Evolutionary conservation across 2,113 vertebrate species (phyloP), one percentile per base, ranked within the genome.

Genomic region (Romanogobio albipinnatus): DNA sequence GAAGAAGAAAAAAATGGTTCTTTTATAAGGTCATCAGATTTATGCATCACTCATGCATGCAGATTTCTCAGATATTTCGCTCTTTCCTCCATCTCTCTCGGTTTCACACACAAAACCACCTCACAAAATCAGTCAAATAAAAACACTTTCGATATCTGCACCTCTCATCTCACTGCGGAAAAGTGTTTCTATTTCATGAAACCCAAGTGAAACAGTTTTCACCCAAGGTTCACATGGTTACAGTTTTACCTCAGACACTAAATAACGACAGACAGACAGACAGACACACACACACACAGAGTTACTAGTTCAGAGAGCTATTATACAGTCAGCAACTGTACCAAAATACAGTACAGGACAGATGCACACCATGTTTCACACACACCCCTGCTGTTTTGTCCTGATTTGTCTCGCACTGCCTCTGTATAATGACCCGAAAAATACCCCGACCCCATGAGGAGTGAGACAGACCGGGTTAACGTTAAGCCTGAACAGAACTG

Each of bases 321-420:
- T 39, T n/a, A 43, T 75, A 73, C 59, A 73, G 78, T 33, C 83
- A 73, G 39, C 45, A 53, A 24, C 75, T 84, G 51, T 36, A 39
- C 53, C 70, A 47, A 73, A 83, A 36, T 49, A 77, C 61, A 53
- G 47, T 71, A 76, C 53, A 53, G 82, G 47, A 84, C 86, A 76
- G 51, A 59, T 74, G 56, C 15, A 24, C 56, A 61, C 70, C 58
- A 70, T 47, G 68, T 17, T 62, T 33, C 24, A 64, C 61, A 64
- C 61, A 29, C 59, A 59, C 76, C 66, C 83, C 78, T 84, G 86
- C 70, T 84, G 86, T 81, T 81, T 61, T 45, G 76, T 76, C 47
- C 82, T 59, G 71, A 87, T 84, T 78, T 78, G 56, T 78, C 76
- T 77, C 53, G 19, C 75, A 22, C 53, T 14, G 17, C 36, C 29